These are phyloP conservation scores for Xanthia icteritia DNA, from an alignment of 2,888 invertebrate species.

Conservation along the genomic window DNA sequence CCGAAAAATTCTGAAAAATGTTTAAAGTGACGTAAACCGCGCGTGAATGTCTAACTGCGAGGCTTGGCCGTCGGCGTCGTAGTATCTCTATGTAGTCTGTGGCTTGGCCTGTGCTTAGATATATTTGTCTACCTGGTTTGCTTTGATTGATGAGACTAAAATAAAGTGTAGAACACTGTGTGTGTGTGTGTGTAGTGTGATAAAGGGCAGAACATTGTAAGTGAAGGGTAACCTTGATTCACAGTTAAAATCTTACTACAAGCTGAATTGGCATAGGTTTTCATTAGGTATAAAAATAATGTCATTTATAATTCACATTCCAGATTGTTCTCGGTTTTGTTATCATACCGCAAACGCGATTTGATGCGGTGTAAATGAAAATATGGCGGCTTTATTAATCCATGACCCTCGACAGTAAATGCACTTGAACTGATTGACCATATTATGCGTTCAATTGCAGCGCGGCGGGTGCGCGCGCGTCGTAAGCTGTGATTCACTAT, in stretches of 20 bases:
- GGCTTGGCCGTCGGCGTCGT: too few relatives aligned
- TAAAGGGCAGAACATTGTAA: not conserved
- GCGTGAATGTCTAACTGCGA: too few relatives aligned
- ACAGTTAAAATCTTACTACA: not conserved
- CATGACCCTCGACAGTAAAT: constrained; percentile 76
- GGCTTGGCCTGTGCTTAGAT: too few relatives aligned
- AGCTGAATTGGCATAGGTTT: not conserved
- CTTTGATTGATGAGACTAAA: constrained; percentile 1
- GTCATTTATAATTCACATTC: constrained; percentile 17
- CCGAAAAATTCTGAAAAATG: too few relatives aligned
- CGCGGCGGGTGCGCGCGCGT: constrained; percentile 65
- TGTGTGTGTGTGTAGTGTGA: too few relatives aligned
- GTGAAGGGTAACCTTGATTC: constrained; percentile 27
- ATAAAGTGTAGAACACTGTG: not conserved
- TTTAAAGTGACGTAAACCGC: too few relatives aligned
- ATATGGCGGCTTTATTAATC: constrained; percentile 69
- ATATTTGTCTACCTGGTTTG: not conserved
- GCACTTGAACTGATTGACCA: constrained; percentile 89
- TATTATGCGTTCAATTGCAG: constrained; percentile 79
- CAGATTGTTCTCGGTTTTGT: constrained; percentile 20
- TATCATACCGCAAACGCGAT: constrained; percentile 31
- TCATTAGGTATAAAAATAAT: not conserved
- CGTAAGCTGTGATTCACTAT: constrained; percentile 72
- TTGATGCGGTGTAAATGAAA: constrained; percentile 43
- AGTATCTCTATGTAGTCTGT: too few relatives aligned